Base-by-base conservation (phyloP, 2,888 invertebrate species). In the Thalpophila matura region DNA sequence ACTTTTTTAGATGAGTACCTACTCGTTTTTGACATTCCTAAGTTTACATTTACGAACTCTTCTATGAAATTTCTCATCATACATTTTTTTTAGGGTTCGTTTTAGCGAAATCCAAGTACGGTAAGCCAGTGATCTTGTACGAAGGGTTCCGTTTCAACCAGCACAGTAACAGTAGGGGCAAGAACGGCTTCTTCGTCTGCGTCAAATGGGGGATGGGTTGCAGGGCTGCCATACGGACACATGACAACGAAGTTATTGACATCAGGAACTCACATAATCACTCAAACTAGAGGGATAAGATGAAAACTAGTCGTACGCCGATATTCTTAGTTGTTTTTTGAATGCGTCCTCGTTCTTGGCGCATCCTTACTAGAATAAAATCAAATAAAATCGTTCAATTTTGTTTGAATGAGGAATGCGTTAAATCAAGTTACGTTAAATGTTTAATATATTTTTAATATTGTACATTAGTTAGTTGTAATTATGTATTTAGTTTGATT, bases 191-290 rank as follows among this genome's bases (percentile, higher is more conserved):
- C 38, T 89, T 81, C 50, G 84, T 82, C 1, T 91, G 91, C 38
- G 81, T 82, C 35, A 89, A 86, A 67, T 83, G 84, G 54, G 77
- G 79, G 9, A 54, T 50, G 4, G 89, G 89, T 2, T 90, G 90
- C 59, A 79, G 86, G 3, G 87, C 88, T 1, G 80, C 81, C 4
- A 64, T 89, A 9, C 74, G 80, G n/a, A 89, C 88, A 3, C 50
- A 81, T 10, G 70, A 50, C 5, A 43, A 68, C 33, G 53, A 67
- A 54, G 33, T 79, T 16, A 12, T 80, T n/a, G 50, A 62, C 22
- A 31, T 75, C 5, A 75, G 55, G 27, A 67, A 69, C 29, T 20
- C 14, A 3, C 76, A 77, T 55, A 64, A 59, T 16, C 76, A 77
- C 27, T 14, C 24, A 0, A 27, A 42, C 1, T 43, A 35, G 24